Evolutionary conservation across 2,888 invertebrate species (phyloP), one percentile per base, ranked within the genome.

Genomic region (Ophraella communa): DNA sequence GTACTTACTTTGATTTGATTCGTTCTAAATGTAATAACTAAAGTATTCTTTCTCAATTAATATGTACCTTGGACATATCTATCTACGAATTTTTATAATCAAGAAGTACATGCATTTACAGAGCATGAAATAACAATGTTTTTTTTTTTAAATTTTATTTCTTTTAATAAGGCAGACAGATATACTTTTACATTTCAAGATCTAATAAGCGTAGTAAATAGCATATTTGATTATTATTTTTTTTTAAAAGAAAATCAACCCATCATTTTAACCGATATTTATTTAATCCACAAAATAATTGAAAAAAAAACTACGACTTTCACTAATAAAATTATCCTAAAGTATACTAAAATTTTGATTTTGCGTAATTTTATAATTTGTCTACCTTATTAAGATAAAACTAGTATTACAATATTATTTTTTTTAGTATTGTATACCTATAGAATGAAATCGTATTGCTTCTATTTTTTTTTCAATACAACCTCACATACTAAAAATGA

Each of bases 71-170:
- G 78, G 81, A 80, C 79, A 81, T 79, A 78, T 74, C 81, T 81
- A 82, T 71, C 81, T 81, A 81, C 78, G 73, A 67, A 72, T 75
- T 74, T 73, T 72, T 72, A 72, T 69, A n/a, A n/a, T 39, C 67
- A 77, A 78, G 79, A 76, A 63, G 74, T 75, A 77, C 81, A 82
- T 81, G 81, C 81, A 80, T 80, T 73, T 82, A 81, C 80, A 80
- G 76, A 78, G 81, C 81, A 81, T 79, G 80, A 74, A 76, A 78
- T 72, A 80, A 80, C 79, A 80, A 51, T 51, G 49, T 51, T 78
- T 76, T 78, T 75, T 74, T 72, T 54, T 52, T 52, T n/a, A n/a
- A 80, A 51, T 51, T 24, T 51, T 78, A 75, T 78, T 75, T 74
- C 71, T 54, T 52, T 52, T 59, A 59, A 39, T 58, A 49, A 53